Conservation (phyloP, 2,888 invertebrate species). For the Caenorhabditis sulstoni region DNA sequence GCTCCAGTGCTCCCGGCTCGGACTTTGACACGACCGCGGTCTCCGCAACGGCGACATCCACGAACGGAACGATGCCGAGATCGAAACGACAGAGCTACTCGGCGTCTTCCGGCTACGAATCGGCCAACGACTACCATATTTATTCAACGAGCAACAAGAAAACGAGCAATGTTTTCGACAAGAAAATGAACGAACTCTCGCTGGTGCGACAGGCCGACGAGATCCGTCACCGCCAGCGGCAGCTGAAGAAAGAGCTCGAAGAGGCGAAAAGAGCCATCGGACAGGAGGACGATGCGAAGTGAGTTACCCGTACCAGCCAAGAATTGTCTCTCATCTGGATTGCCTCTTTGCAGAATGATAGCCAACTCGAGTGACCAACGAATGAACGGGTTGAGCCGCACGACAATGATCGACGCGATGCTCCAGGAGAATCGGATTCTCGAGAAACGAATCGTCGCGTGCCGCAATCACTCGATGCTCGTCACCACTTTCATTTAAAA, state of each 20-base stretch:
- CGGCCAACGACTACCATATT: constrained; percentile 70
- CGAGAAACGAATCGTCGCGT: constrained; percentile 83
- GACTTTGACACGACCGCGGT: constrained; percentile 48
- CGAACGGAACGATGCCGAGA: constrained; percentile 48
- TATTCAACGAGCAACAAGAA: constrained; percentile 48
- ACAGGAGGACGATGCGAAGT: constrained; percentile 66
- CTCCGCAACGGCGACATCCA: constrained; percentile 29
- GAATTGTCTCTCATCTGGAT: background rate
- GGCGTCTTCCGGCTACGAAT: constrained; percentile 70
- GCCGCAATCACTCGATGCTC: constrained; percentile 83
- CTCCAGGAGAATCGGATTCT: constrained; percentile 83
- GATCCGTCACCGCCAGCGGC: constrained; percentile 63
- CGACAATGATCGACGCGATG: constrained; percentile 64
- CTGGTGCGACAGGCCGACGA: constrained; percentile 61
- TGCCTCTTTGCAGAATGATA: constrained; percentile 35
- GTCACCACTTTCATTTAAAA: constrained; percentile 83
- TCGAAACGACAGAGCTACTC: constrained; percentile 70
- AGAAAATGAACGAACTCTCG: constrained; percentile 52
- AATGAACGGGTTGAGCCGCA: constrained; percentile 60
- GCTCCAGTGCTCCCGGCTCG: constrained; percentile 59
- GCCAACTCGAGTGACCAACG: constrained; percentile 50
- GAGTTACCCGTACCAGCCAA: constrained; percentile 2
- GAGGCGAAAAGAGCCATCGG: constrained; percentile 83
- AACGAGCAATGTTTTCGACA: constrained; percentile 32
- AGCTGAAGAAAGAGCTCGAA: constrained; percentile 83